Percentiles rank a stretch among this genome's conserved stretches.
phyloP scores from a whole-genome alignment of 2,888 invertebrate species.

The Cyrtodaria siliqua region DNA sequence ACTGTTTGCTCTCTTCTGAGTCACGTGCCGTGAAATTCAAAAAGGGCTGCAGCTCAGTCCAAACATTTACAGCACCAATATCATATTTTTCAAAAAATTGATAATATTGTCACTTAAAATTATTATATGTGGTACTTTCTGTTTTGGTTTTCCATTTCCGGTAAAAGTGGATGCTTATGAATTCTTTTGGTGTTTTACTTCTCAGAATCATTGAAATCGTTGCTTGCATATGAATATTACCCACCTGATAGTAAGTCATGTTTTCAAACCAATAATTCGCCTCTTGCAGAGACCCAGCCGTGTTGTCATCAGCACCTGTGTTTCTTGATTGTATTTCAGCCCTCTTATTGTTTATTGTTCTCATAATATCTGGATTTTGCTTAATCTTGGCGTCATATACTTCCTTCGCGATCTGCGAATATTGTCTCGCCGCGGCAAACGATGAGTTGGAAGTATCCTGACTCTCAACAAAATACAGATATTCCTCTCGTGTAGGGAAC shows the following conservation, averaged over 20 bases:
- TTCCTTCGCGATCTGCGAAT: conserved; percentile 71
- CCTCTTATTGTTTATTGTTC: conserved; percentile 46
- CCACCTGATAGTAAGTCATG: conserved; percentile 72
- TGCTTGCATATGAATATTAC: too few species aligned
- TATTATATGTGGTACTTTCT: too few species aligned
- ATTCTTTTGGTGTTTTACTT: too few species aligned
- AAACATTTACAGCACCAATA: too few species aligned
- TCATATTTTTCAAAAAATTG: too few species aligned
- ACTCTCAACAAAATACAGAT: conserved; percentile 51
- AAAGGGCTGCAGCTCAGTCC: too few species aligned
- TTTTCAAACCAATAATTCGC: conserved; percentile 74
- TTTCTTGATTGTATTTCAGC: conserved; percentile 70
- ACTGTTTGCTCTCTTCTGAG: too few species aligned
- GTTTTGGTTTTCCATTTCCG: too few species aligned
- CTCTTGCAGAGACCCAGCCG: conserved; percentile 57
- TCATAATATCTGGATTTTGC: conserved; percentile 48
- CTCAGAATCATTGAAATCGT: too few species aligned
- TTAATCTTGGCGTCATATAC: conserved; percentile 66
- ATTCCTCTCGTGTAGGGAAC: conserved; percentile 72
- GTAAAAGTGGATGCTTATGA: too few species aligned
- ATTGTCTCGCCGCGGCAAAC: conserved; percentile 74
- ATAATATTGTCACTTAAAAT: too few species aligned
- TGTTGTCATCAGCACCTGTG: conserved; percentile 30
- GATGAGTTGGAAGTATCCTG: conserved; percentile 70
- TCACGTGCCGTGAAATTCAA: too few species aligned